Conservation (phyloP, 2,113 vertebrate genomes). For the Collichthys lucidus region DNA sequence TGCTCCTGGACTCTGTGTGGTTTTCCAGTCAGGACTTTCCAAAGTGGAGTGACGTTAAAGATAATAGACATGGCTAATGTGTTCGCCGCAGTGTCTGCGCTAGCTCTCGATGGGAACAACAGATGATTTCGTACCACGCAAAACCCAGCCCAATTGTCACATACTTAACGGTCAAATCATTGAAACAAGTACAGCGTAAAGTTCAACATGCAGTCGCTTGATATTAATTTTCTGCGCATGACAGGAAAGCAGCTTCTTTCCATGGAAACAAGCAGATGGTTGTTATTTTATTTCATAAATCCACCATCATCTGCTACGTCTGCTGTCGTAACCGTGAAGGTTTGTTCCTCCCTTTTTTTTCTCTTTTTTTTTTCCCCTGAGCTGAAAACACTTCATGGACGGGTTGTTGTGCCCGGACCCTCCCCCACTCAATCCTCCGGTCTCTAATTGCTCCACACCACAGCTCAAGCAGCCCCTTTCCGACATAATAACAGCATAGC, state of each 20-base stretch:
- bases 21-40: conserved; percentile 61
- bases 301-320: conserved; percentile 34
- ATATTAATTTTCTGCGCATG: conserved; percentile 47
- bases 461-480: conserved; percentile 72
- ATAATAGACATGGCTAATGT: conserved; percentile 55
- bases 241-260: conserved; percentile 52
- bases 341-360: conserved; percentile 3
- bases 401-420: conserved; percentile 63
- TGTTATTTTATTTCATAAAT: conserved; percentile 53
- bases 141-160: conserved; percentile 49
- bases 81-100: conserved; percentile 60
- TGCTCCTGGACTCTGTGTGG: conserved; percentile 39
- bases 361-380: conserved; percentile 30
- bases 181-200: conserved; percentile 41
- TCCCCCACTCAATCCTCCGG: conserved; percentile 68
- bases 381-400: conserved; percentile 52
- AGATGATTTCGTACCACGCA: conserved; percentile 54
- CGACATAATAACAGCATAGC: conserved; percentile 78
- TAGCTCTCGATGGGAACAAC: conserved; percentile 64
- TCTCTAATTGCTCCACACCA: conserved; percentile 76
- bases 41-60: conserved; percentile 60
- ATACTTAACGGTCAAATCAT: conserved; percentile 42
- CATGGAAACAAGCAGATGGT: conserved; percentile 53
- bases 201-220: conserved; percentile 16
- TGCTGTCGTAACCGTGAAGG: background rate